A percentile compares a stretch with the other conserved stretches of the same genome.
Evolutionary conservation across 1,140 invertebrate genomes (phyloP).

Genomic region (Drosophila sproati): DNA sequence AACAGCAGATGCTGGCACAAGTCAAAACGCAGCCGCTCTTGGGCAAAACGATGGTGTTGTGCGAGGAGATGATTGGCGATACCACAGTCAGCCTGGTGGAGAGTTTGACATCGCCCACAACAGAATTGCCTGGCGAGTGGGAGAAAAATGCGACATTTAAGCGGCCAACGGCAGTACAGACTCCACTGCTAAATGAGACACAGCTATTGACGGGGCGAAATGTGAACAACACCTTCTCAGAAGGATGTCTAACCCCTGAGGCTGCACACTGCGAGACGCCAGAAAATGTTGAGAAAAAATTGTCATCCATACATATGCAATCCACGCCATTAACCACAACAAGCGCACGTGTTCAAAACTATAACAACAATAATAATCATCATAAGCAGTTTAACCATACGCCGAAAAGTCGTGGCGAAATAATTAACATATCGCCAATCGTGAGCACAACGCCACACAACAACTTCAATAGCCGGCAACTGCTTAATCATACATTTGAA

Average conservation of each 20-base stretch:
- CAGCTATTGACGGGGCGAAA: slow-evolving; percentile 42
- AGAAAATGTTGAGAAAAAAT: slow-evolving; percentile 61
- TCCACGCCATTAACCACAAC: slow-evolving; percentile 69
- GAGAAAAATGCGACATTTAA: slow-evolving; percentile 57
- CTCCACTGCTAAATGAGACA: slow-evolving; percentile 60
- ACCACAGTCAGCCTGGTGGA: slow-evolving; percentile 76
- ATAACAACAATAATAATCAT: slow-evolving; percentile 34
- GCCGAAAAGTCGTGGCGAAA: slow-evolving; percentile 51
- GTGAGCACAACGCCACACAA: slow-evolving; percentile 47
- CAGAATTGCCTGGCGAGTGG: slow-evolving; percentile 30
- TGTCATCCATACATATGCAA: slow-evolving; percentile 60
- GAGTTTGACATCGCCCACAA: slow-evolving; percentile 58
- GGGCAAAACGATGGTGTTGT: slow-evolving; percentile 61
- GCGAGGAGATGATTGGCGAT: slow-evolving; percentile 79
- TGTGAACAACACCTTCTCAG: slow-evolving; percentile 70
- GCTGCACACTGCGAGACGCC: slow-evolving; percentile 71
- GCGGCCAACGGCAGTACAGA: slow-evolving; percentile 17
- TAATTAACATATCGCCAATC: slow-evolving; percentile 77
- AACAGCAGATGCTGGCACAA: not conserved
- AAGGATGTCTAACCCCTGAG: slow-evolving; percentile 71
- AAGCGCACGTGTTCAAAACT: slow-evolving; percentile 40
- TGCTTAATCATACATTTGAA: slow-evolving; percentile 49
- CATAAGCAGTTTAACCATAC: slow-evolving; percentile 59
- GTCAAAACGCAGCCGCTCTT: slow-evolving; percentile 13
- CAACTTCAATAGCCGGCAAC: slow-evolving; percentile 33